Percentiles rank a stretch among this genome's conserved stretches.
Evolutionary conservation across 2,113 vertebrate genomes (phyloP).

Genomic region (Echinops telfairi): DNA sequence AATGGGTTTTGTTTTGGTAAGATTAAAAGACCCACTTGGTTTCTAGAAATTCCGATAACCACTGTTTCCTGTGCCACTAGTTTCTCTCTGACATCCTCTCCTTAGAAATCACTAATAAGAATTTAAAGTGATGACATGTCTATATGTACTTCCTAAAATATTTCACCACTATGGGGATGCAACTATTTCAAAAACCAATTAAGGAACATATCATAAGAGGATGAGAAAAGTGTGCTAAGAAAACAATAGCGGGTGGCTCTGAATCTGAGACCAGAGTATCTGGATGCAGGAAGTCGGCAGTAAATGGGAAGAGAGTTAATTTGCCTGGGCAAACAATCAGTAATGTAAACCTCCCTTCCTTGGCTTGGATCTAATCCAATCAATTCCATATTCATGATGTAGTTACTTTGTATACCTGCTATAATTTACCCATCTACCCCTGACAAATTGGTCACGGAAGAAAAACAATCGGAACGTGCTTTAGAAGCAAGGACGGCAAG

Average conservation of each 20-base stretch:
- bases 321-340: neutral
- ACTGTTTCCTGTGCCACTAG: neutral
- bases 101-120: neutral
- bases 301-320: neutral
- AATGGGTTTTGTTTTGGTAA: too few relatives aligned
- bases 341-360: neutral
- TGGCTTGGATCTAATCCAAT: neutral
- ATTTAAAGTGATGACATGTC: constrained; percentile 3
- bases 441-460: neutral
- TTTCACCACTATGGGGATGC: neutral
- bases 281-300: neutral
- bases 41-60: neutral
- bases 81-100: neutral
- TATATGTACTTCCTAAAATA: neutral
- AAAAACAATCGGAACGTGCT: neutral
- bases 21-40: neutral
- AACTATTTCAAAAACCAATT: neutral
- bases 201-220: neutral
- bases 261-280: neutral
- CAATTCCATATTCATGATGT: neutral
- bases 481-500: neutral
- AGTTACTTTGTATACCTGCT: neutral
- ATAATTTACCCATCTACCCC: neutral
- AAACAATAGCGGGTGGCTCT: neutral
- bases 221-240: neutral